Evolutionary conservation across 2,113 vertebrate genomes (phyloP).

Genomic region (Pantherophis guttatus): DNA sequence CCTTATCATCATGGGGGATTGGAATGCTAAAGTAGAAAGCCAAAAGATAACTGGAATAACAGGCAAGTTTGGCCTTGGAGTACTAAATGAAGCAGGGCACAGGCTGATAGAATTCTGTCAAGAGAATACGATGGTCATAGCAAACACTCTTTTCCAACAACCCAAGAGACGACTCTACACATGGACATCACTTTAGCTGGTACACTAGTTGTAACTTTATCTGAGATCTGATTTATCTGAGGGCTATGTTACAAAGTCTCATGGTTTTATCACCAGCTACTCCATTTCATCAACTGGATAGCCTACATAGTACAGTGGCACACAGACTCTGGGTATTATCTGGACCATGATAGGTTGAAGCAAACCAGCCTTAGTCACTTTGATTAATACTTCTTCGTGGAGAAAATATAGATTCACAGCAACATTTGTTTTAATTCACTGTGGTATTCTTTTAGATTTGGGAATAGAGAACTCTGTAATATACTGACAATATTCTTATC

Average conservation of each 20-base stretch:
- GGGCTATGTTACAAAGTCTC: neutral
- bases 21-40: no score
- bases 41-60: no score
- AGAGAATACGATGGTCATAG: no score
- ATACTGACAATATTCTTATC: neutral
- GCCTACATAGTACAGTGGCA: neutral
- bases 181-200: no score
- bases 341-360: neutral
- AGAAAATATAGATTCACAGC: neutral
- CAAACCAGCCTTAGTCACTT: neutral
- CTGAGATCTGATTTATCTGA: neutral
- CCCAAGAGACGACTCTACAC: no score
- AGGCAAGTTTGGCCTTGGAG: no score
- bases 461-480: neutral
- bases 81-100: no score
- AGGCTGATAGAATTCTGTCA: no score
- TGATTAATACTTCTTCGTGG: neutral
- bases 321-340: neutral
- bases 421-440: neutral
- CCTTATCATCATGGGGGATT: no score
- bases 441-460: neutral
- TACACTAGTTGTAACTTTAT: neutral
- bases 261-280: neutral
- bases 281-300: neutral
- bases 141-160: no score